Base-by-base conservation (phyloP, 2,888 invertebrate species). In the Mimumesa dahlbomi region DNA sequence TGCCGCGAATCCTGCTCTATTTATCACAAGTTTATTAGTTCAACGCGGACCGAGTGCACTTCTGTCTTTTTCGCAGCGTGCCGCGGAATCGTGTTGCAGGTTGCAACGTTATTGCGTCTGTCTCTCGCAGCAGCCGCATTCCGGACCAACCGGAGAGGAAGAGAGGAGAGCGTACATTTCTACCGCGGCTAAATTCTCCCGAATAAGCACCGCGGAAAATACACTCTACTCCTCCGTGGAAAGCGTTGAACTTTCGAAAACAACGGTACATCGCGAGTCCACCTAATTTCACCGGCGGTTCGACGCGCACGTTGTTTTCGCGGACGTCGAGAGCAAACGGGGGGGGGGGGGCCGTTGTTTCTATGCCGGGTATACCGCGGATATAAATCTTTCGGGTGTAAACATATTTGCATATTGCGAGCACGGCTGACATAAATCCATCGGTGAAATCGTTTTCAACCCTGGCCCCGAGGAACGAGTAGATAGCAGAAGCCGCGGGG, bases 361-460 rank as follows among this genome's bases (percentile, higher is more conserved):
- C 25, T 25, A 25, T 13, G 42, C 9, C 5, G 42, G 42, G n/a
- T 40, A 18, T 9, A 19, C 21, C 16, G 2, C 49, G 16, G 9
- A 5, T 42, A 36, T 73, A 67, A 73, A 74, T 74, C 67, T 64
- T 25, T 19, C 21, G 43, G 45, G 19, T 34, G 68, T 22, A 58
- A 73, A 59, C 48, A 19, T 57, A 66, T 58, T 58, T 66, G 57
- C 56, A 42, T 58, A 52, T 48, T 42, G 38, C 29, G 36, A 49
- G 36, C 50, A 9, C 42, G 16, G 18, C n/a, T 31, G 16, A n/a
- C 34, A 18, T 34, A 50, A 50, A 40, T 43, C 42, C 21, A 34
- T 50, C 34, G n/a, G 29, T 40, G 29, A 54, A 61, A 11, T 11
- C 34, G 5, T 31, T 42, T 34, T 4, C n/a, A 34, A 4, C 3